Evolutionary conservation across 2,888 invertebrate species (phyloP).

Genomic region (Glyphotaelius pellucidus): DNA sequence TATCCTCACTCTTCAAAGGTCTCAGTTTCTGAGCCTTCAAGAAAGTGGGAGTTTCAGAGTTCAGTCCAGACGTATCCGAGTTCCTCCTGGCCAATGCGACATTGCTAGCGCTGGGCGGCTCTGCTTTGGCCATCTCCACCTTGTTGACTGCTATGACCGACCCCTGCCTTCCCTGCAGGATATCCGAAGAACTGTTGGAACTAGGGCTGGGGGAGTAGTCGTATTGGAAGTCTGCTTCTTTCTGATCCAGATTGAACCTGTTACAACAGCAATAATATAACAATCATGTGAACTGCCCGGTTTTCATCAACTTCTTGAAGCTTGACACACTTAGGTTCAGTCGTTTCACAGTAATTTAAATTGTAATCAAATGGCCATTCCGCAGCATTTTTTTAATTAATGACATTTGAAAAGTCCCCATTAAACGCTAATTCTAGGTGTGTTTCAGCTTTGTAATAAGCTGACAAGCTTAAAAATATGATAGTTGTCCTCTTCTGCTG

Average conservation of each 20-base stretch:
- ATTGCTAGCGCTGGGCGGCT: not conserved
- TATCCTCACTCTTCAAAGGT: constrained; percentile 61
- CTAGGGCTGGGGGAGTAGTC: constrained; percentile 74
- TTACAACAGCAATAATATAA: not conserved
- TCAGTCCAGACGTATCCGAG: constrained; percentile 61
- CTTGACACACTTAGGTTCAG: not conserved
- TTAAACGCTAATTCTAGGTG: too few species aligned
- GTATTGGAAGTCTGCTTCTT: constrained; percentile 62
- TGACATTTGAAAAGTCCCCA: too few species aligned
- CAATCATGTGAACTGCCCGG: not conserved
- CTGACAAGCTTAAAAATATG: too few species aligned
- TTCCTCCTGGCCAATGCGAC: constrained; percentile 56
- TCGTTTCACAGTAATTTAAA: too few species aligned
- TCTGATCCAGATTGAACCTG: constrained; percentile 69
- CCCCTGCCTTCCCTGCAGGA: constrained; percentile 73
- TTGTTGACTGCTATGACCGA: constrained; percentile 69
- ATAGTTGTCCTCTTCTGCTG: too few species aligned
- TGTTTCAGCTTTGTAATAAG: too few species aligned
- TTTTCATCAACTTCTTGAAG: not conserved
- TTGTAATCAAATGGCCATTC: too few species aligned
- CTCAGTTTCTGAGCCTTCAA: constrained; percentile 59
- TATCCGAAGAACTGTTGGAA: constrained; percentile 76
- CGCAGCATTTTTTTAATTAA: too few species aligned
- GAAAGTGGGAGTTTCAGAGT: constrained; percentile 54
- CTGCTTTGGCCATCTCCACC: constrained; percentile 41